These are phyloP conservation scores for Diplosoma virens DNA, from an alignment of 23 tunicate genomes.

Conservation along the genomic window DNA sequence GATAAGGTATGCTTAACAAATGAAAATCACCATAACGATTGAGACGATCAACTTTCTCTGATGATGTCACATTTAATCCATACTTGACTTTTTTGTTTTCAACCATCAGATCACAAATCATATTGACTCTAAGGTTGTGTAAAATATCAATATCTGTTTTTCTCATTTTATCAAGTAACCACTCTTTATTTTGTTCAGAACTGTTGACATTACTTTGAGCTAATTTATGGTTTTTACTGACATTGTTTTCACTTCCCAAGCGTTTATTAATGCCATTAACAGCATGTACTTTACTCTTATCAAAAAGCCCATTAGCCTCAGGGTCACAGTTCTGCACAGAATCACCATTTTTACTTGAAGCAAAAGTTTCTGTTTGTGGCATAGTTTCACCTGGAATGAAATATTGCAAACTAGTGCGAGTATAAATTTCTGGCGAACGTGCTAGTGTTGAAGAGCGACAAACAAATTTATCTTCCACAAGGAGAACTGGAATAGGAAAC, in stretches of 20 bases:
- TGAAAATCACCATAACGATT: slow-evolving; percentile 65
- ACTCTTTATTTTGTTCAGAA: slow-evolving; percentile 49
- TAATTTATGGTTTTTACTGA: not conserved
- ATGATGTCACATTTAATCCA: slow-evolving; percentile 89
- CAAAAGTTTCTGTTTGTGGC: not conserved
- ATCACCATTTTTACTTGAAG: not conserved
- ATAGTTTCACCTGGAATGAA: slow-evolving; percentile 23
- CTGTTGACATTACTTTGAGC: slow-evolving; percentile 7
- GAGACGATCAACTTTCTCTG: slow-evolving; percentile 83
- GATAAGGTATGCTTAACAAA: slow-evolving; percentile 81
- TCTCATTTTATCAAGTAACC: slow-evolving; percentile 90
- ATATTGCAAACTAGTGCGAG: slow-evolving; percentile 37
- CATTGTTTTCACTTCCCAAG: not conserved
- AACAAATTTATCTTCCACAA: slow-evolving; percentile 61
- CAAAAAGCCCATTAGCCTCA: not conserved
- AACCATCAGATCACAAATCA: slow-evolving; percentile 92
- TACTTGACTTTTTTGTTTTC: slow-evolving; percentile 89
- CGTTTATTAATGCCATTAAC: not conserved
- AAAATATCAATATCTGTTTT: slow-evolving; percentile 76
- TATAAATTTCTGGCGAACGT: slow-evolving; percentile 82
- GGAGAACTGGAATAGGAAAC: slow-evolving; percentile 80
- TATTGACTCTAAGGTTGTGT: slow-evolving; percentile 42
- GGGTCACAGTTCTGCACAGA: not conserved
- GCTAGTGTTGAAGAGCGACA: slow-evolving; percentile 92
- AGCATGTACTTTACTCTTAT: not conserved